A percentile compares a stretch with the other conserved stretches of the same genome.
phyloP scores from a whole-genome alignment of 2,888 invertebrate species.

The Plebejus melissa region DNA sequence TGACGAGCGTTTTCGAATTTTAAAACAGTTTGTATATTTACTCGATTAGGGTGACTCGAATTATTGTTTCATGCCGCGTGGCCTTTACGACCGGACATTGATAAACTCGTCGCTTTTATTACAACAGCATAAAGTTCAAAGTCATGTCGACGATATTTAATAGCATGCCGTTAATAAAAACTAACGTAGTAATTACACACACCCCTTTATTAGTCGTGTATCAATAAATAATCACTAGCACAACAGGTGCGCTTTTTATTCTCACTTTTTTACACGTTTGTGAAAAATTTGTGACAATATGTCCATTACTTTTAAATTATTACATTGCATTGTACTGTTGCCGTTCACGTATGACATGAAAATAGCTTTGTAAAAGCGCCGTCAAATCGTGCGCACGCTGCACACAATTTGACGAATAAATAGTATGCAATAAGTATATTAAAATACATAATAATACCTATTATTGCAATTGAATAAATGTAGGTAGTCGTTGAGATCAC shows the following conservation, averaged over 20 bases:
- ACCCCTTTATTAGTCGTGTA: slow-evolving; percentile 36
- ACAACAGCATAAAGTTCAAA: slow-evolving; percentile 16
- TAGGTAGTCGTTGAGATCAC: too few relatives aligned
- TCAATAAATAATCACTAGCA: slow-evolving; percentile 38
- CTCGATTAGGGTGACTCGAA: slow-evolving; percentile 39
- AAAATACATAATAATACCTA: too few relatives aligned
- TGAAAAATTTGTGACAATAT: neutral
- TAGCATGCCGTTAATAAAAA: slow-evolving; percentile 40
- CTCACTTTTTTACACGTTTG: neutral
- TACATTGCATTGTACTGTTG: too few relatives aligned
- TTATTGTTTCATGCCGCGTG: slow-evolving; percentile 38
- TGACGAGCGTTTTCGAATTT: slow-evolving; percentile 32
- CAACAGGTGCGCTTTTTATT: slow-evolving; percentile 35
- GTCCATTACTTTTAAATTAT: neutral
- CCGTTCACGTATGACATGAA: too few relatives aligned
- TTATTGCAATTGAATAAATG: too few relatives aligned
- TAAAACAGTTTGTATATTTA: slow-evolving; percentile 37
- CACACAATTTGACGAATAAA: too few relatives aligned
- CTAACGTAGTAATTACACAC: slow-evolving; percentile 38
- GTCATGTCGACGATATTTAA: slow-evolving; percentile 32
- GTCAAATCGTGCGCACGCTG: too few relatives aligned
- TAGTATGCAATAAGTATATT: too few relatives aligned
- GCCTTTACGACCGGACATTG: slow-evolving; percentile 35
- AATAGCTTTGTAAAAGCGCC: too few relatives aligned
- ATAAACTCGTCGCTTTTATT: neutral